Evolutionary conservation across 1,140 invertebrate genomes (phyloP), one percentile per base, ranked within the genome.

Genomic region (Lordiphosa clarofinis): DNA sequence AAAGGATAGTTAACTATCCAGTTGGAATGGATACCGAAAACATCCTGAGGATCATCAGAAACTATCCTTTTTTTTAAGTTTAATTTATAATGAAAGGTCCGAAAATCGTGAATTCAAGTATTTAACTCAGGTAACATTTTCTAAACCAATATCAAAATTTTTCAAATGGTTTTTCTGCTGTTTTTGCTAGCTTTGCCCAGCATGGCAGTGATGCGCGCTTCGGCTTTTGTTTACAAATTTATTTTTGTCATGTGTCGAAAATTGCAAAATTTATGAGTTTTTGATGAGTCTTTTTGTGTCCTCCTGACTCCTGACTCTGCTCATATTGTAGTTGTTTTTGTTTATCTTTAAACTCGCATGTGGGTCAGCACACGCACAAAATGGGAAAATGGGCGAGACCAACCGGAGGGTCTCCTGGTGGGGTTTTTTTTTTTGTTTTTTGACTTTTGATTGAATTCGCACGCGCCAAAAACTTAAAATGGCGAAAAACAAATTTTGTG

Each of bases 231-330:
- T 46, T 46, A 46, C 43, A 46, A 46, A 46, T 46, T 46, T 46
- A 46, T 82, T 82, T 82, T 82, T 82, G 76, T 82, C 76, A 82
- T 82, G 76, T 82, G 76, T 82, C 72, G 76, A 82, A 82, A 82
- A 82, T 82, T 69, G 76, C 72, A 82, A 82, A 82, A 82, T 82
- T 82, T 82, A 82, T 82, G 76, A 82, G 76, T 81, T 81, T 81
- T 81, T 81, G 76, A 81, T 81, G 75, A 82, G 76, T 71, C 71
- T 81, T 81, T 81, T 81, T 70, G 56, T 62, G 54, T 68, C 44
- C 58, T 56, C 39, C 28, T 48, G 19, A 19, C 19, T 19, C 2
- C 19, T 71, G 57, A 54, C 38, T 9, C 37, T 53, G 40, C 8
- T 10, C 13, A 53, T 52, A n/a, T 53, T 52, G 10, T 60, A 55